Conservation (phyloP, 2,113 vertebrate species). For the Cathartes aura region DNA sequence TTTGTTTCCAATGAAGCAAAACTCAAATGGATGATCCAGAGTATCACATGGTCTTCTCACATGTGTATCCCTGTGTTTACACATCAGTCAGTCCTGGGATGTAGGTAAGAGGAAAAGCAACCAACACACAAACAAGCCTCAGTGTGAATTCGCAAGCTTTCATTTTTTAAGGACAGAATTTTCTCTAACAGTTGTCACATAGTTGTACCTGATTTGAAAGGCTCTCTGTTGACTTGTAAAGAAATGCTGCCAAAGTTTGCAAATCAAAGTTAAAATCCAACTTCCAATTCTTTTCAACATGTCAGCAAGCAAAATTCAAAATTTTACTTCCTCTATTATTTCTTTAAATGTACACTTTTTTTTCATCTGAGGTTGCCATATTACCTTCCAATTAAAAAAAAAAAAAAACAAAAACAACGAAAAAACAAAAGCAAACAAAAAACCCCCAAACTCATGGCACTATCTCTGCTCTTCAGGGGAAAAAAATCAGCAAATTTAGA, state of each 20-base stretch:
- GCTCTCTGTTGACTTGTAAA: background rate
- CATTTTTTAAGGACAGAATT: background rate
- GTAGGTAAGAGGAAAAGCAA: background rate
- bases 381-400: background rate
- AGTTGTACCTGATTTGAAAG: background rate
- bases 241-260: background rate
- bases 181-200: background rate
- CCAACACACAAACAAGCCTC: background rate
- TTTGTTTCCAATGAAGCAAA: constrained; percentile 6
- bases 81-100: background rate
- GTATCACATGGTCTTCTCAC: background rate
- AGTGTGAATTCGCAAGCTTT: background rate
- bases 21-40: background rate
- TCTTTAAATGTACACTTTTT: background rate
- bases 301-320: background rate
- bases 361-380: background rate
- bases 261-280: background rate
- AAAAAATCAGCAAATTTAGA: background rate
- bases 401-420: too few relatives aligned
- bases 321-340: background rate
- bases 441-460: background rate
- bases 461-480: background rate
- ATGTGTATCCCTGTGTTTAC: background rate
- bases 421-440: background rate
- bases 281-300: background rate